phyloP scores from a whole-genome alignment of 1,140 invertebrate genomes.

The Saccostrea cuccullata region DNA sequence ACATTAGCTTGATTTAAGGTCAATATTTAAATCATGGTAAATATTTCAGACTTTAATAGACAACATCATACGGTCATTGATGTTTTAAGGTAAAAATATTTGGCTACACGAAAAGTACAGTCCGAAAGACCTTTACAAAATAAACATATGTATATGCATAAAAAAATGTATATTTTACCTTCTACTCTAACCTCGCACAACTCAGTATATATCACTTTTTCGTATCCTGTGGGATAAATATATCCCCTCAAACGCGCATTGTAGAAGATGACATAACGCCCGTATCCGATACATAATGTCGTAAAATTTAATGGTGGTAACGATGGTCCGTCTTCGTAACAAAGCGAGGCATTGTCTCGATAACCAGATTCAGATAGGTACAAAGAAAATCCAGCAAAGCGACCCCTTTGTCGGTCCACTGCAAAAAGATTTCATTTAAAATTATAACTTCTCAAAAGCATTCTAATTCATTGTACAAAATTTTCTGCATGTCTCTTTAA shows the following conservation, averaged over 20 bases:
- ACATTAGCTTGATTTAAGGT: no score
- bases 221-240: neutral
- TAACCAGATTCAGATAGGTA: neutral
- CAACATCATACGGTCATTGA: no score
- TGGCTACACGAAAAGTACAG: no score
- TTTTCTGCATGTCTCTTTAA: no score
- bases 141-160: no score
- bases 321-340: neutral
- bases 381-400: neutral
- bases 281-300: neutral
- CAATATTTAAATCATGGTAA: no score
- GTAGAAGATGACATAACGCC: neutral
- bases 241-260: neutral
- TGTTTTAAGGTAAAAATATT: no score
- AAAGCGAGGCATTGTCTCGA: neutral
- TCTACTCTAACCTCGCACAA: neutral
- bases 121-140: no score
- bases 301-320: neutral
- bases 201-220: neutral
- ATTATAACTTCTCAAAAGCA: no score
- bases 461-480: no score
- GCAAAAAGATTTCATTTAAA: neutral
- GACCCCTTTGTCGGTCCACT: neutral
- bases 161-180: neutral
- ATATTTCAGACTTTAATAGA: no score